phyloP scores from a whole-genome alignment of 2,888 invertebrate species.

The Heliconius sara region DNA sequence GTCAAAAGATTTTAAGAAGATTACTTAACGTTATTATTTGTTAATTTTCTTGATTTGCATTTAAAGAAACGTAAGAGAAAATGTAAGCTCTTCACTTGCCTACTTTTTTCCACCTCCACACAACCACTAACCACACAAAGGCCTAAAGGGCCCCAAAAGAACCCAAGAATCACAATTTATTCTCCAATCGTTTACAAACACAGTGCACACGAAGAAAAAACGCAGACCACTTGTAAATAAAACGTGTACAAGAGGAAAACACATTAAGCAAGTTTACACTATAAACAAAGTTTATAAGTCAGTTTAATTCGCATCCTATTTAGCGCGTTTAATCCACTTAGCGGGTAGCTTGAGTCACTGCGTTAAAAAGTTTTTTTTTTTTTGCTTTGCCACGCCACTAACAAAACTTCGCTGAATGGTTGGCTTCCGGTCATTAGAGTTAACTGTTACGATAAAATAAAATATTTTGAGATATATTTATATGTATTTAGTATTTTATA shows the following conservation, averaged over 20 bases:
- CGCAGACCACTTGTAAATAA: slow-evolving; percentile 2
- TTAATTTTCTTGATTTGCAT: too few species aligned
- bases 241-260: slow-evolving; percentile 15
- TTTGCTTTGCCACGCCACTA: slow-evolving; percentile 20
- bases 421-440: slow-evolving; percentile 28
- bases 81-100: too few species aligned
- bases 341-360: slow-evolving; percentile 24
- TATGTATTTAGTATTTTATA: background rate
- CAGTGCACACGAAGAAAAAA: background rate
- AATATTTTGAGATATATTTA: background rate
- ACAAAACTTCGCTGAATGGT: slow-evolving; percentile 26
- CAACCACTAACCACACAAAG: too few species aligned
- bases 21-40: too few species aligned
- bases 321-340: slow-evolving; percentile 45
- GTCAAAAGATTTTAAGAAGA: too few species aligned
- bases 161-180: too few species aligned
- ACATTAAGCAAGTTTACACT: slow-evolving; percentile 26
- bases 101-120: too few species aligned
- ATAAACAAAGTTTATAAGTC: slow-evolving; percentile 39
- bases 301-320: slow-evolving; percentile 44
- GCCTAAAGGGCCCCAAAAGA: too few species aligned
- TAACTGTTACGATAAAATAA: slow-evolving; percentile 9
- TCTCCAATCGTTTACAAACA: background rate
- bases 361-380: slow-evolving; percentile 26
- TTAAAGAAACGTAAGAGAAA: too few species aligned